Evolutionary conservation across 2,888 invertebrate species (phyloP).

Genomic region (Drosophila rellima): DNA sequence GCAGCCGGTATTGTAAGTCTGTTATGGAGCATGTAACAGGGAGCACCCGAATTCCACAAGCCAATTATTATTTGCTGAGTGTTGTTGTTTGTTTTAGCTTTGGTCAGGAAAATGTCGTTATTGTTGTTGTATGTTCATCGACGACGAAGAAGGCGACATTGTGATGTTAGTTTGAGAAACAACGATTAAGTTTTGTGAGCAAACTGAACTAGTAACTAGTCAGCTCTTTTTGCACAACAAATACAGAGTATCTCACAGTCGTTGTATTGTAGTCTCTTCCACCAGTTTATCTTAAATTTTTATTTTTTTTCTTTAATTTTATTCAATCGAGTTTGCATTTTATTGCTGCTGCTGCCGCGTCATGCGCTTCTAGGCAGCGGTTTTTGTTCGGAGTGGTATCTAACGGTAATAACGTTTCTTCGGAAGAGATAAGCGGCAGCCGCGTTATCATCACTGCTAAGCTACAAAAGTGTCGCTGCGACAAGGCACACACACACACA

Average conservation of each 20-base stretch:
- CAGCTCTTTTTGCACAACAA: no score
- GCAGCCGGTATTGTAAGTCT: background rate
- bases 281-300: slow-evolving; percentile 2
- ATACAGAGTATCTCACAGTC: no score
- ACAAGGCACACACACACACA: background rate
- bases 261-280: background rate
- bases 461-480: background rate
- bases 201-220: no score
- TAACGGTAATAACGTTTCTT: slow-evolving; percentile 48
- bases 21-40: background rate
- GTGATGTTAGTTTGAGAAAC: no score
- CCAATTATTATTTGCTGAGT: no score
- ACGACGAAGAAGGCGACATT: no score
- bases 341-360: slow-evolving; percentile 34
- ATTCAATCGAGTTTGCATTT: slow-evolving; percentile 62
- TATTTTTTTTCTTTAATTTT: slow-evolving; percentile 47
- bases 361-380: slow-evolving; percentile 50
- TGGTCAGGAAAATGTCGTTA: no score
- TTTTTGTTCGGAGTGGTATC: slow-evolving; percentile 7
- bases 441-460: background rate
- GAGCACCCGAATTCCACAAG: no score
- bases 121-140: no score
- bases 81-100: no score
- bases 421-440: background rate
- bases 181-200: no score